phyloP scores from a whole-genome alignment of 2,888 invertebrate species.

The Terebella lapidaria region DNA sequence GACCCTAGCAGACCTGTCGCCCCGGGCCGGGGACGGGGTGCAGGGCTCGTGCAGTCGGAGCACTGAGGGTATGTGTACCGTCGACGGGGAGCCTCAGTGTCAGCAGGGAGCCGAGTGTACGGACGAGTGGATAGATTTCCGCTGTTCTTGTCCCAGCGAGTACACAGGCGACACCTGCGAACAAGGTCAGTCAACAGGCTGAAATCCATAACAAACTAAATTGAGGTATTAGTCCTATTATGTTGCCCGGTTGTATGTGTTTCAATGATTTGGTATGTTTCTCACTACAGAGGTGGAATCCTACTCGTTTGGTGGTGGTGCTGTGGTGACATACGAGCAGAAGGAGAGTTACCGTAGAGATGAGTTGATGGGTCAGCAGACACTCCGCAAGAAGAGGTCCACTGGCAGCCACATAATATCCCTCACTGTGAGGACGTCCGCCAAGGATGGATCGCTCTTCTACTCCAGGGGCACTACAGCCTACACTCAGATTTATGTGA shows the following conservation, averaged over 20 bases:
- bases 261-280: neutral
- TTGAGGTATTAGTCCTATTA: too few species aligned
- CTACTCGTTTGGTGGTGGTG: slow-evolving; percentile 72
- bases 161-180: slow-evolving; percentile 76
- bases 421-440: slow-evolving; percentile 75
- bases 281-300: slow-evolving; percentile 66
- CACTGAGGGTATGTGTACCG: neutral
- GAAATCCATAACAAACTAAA: too few species aligned
- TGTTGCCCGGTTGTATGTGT: too few species aligned
- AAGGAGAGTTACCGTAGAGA: slow-evolving; percentile 78
- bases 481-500: neutral
- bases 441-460: slow-evolving; percentile 74
- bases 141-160: slow-evolving; percentile 59
- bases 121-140: slow-evolving; percentile 77
- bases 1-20: slow-evolving; percentile 55
- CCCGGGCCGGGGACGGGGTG: slow-evolving; percentile 69
- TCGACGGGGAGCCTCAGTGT: slow-evolving; percentile 3
- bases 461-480: slow-evolving; percentile 65
- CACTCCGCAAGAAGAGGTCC: slow-evolving; percentile 13
- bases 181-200: slow-evolving; percentile 42
- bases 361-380: slow-evolving; percentile 63
- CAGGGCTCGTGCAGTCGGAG: slow-evolving; percentile 65
- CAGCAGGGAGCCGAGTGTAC: slow-evolving; percentile 64
- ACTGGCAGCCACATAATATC: slow-evolving; percentile 48
- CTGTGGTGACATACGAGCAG: slow-evolving; percentile 68